Conservation (phyloP, 2,888 invertebrate species). For the Trichogramma evanescens region DNA sequence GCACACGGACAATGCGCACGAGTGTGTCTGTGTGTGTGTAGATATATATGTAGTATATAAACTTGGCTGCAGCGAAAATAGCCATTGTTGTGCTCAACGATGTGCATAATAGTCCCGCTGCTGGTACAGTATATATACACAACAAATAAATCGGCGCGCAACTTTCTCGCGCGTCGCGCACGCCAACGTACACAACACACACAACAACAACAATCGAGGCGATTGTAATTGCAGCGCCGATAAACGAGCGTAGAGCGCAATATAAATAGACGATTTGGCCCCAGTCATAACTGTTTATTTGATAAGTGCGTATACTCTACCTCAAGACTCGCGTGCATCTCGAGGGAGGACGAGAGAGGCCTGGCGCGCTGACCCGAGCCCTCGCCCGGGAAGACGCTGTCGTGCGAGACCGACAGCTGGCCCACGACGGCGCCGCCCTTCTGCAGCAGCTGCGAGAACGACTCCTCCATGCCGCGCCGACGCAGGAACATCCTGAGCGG, state of each 20-base stretch:
- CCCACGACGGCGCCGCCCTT: slow-evolving; percentile 47
- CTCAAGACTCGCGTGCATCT: slow-evolving; percentile 38
- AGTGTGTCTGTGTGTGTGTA: too few species aligned
- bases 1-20: too few species aligned
- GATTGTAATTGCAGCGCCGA: too few species aligned
- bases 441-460: slow-evolving; percentile 37
- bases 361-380: slow-evolving; percentile 38
- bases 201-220: too few species aligned
- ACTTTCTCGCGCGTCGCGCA: too few species aligned
- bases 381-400: slow-evolving; percentile 83
- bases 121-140: too few species aligned
- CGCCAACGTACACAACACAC: too few species aligned
- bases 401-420: slow-evolving; percentile 79
- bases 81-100: too few species aligned
- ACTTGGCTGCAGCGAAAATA: too few species aligned
- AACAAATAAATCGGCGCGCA: too few species aligned
- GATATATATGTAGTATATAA: too few species aligned
- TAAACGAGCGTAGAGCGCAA: not conserved
- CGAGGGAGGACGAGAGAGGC: slow-evolving; percentile 41
- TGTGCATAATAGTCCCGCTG: too few species aligned
- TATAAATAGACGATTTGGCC: not conserved
- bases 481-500: slow-evolving; percentile 47
- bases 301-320: slow-evolving; percentile 13
- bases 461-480: slow-evolving; percentile 36
- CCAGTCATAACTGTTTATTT: not conserved